Evolutionary conservation across 2,888 invertebrate species (phyloP).

Genomic region (Dryocosmus kuriphilus): DNA sequence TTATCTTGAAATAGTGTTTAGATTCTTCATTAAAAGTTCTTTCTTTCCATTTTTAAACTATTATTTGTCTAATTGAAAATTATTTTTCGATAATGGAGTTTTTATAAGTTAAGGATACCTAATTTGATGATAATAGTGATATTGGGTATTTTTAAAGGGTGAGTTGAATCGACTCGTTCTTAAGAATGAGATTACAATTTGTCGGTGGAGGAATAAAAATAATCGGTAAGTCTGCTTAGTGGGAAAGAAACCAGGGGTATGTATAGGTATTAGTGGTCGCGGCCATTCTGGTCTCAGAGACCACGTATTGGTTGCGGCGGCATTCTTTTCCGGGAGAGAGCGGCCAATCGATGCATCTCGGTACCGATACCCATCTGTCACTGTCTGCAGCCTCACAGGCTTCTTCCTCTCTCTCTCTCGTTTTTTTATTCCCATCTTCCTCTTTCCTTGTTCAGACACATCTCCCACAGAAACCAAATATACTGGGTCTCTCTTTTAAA

Average conservation of each 20-base stretch:
- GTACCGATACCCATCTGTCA: constrained; percentile 78
- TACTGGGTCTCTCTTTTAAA: constrained; percentile 5
- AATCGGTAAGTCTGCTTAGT: constrained; percentile 53
- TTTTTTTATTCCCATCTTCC: constrained; percentile 48
- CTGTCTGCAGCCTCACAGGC: constrained; percentile 68
- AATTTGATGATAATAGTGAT: constrained; percentile 14
- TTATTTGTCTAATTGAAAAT: background rate
- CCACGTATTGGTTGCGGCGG: constrained; percentile 76
- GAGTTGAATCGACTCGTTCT: constrained; percentile 51
- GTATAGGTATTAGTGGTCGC: constrained; percentile 58
- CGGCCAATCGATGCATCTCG: constrained; percentile 78
- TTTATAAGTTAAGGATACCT: background rate
- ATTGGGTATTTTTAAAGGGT: constrained; percentile 1
- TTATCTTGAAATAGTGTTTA: background rate
- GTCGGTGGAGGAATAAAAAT: constrained; percentile 62
- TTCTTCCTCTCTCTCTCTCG: constrained; percentile 58
- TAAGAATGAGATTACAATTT: constrained; percentile 74
- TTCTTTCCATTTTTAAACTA: background rate
- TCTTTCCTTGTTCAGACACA: constrained; percentile 55
- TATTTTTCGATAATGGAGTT: background rate
- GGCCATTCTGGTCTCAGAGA: constrained; percentile 75
- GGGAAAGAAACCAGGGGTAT: constrained; percentile 50
- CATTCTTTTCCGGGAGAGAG: constrained; percentile 77
- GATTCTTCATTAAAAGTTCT: background rate
- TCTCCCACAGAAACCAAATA: constrained; percentile 35